Base-by-base conservation (phyloP, 2,888 invertebrate species). In the Osedax frankpressi region DNA sequence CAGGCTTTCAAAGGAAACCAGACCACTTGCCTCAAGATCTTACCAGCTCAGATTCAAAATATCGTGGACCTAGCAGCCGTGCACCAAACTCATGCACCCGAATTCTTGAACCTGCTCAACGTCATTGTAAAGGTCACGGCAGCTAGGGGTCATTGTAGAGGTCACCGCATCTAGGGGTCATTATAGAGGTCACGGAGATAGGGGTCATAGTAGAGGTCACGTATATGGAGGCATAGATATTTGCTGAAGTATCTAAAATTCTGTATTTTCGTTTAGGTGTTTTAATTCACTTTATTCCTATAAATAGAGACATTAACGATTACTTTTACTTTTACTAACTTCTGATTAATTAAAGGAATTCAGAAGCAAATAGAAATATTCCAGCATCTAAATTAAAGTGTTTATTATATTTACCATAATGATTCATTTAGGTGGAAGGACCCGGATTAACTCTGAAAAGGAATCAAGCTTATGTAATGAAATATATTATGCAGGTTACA, bases 391-490 rank as follows among this genome's bases (percentile, higher is more conserved):
- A n/a, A n/a, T n/a, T n/a, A n/a, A n/a, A n/a, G n/a, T n/a, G n/a
- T n/a, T n/a, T n/a, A n/a, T n/a, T n/a, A n/a, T n/a, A n/a, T n/a
- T n/a, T n/a, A n/a, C n/a, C n/a, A n/a, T n/a, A n/a, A n/a, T n/a
- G n/a, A n/a, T n/a, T n/a, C n/a, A 6, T 19, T 19, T 44, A 44
- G 44, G 74, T 75, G 63, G 79, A 79, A 63, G 79, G 77, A 3
- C 76, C 78, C 59, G 79, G 76, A 3, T 67, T 81, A 73, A 79
- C 80, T 6, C 73, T 81, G 74, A 80, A 80, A 73, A 71, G 80
- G 11, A 80, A 80, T 75, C 80, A 80, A 76, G 78, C 77, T 2
- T 77, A 81, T 68, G 81, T 80, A 59, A 79, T 80, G 77, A 81
- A 81, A 74, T 80, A 78, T 71, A 77, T 80, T 63, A 79, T 81